phyloP scores from a whole-genome alignment of 2,888 invertebrate genomes.

The Drosophila prostipennis region DNA sequence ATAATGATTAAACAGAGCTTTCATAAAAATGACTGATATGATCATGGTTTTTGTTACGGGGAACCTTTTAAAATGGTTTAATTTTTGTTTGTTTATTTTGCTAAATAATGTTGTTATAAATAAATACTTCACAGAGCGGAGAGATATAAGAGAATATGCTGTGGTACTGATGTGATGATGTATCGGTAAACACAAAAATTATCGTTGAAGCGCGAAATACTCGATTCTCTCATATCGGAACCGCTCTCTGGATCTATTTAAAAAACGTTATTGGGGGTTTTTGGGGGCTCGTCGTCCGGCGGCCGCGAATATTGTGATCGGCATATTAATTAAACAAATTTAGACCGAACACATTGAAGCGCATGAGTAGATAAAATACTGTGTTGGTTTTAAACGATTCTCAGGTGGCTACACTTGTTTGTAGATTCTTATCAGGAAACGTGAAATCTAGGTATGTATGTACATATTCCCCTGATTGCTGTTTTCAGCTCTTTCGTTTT shows the following conservation, averaged over 20 bases:
- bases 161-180: too few relatives aligned
- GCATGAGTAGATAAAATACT: constrained; percentile 4
- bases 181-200: constrained; percentile 12
- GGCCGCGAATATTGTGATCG: constrained; percentile 3
- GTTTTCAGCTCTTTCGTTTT: constrained; percentile 27
- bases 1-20: neutral
- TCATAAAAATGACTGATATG: neutral
- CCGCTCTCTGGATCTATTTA: constrained; percentile 25
- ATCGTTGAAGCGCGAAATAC: constrained; percentile 20
- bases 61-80: neutral
- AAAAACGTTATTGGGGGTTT: constrained; percentile 11
- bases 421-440: constrained; percentile 18
- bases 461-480: constrained; percentile 11
- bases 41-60: neutral
- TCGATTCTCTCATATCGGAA: constrained; percentile 11
- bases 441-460: constrained; percentile 2
- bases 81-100: neutral
- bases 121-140: neutral
- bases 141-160: neutral
- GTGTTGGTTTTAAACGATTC: neutral
- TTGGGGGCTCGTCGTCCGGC: constrained; percentile 41
- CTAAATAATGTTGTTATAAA: neutral
- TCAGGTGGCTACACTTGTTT: constrained; percentile 12
- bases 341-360: constrained; percentile 4
- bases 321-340: constrained; percentile 32